Evolutionary conservation across 2,113 vertebrate species (phyloP), one percentile per base, ranked within the genome.

Genomic region (Mesitornis unicolor): DNA sequence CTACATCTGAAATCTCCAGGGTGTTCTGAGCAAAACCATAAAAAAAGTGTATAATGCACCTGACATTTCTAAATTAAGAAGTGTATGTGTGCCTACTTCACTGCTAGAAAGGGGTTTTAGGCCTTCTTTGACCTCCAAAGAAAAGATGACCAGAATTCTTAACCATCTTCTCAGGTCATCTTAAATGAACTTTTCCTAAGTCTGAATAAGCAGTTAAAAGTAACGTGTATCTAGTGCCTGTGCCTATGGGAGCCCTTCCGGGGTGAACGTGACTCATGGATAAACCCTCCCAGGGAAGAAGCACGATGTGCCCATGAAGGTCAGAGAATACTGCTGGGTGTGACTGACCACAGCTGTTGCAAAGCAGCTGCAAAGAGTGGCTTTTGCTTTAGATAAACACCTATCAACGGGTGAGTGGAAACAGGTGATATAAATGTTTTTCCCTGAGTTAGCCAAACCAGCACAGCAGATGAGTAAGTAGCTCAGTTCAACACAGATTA

Each of bases 381-480:
- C 6, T 68, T 70, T 76, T 17, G 16, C 8, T 43, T 3, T 17
- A 43, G 26, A 7, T 22, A n/a, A 59, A 22, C 5, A 36, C 24
- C 16, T 45, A 10, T 50, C 60, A 60, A 20, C 18, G 56, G 21
- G 4, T 53, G 51, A 71, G 16, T 53, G 42, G 13, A 53, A 75
- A n/a, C 18, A 43, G 35, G 21, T 38, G 56, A 19, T 53, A 31
- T 0, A 11, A 20, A 11, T 43, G 4, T 1, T 35, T 10, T 48
- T 59, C 33, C 16, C 33, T 5, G 47, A 42, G 31, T 7, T 59
- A 40, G 20, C 31, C 68, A 84, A 14, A n/a, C 2, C 63, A 10
- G 50, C 0, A 0, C 13, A 13, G 65, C n/a, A n/a, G 7, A 12
- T 56, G 9, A 33, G 25, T 0, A 10, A 38, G 11, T 6, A 24